Conservation (phyloP, 2,797 vertebrate genomes). For the Lacerta bilineata region DNA sequence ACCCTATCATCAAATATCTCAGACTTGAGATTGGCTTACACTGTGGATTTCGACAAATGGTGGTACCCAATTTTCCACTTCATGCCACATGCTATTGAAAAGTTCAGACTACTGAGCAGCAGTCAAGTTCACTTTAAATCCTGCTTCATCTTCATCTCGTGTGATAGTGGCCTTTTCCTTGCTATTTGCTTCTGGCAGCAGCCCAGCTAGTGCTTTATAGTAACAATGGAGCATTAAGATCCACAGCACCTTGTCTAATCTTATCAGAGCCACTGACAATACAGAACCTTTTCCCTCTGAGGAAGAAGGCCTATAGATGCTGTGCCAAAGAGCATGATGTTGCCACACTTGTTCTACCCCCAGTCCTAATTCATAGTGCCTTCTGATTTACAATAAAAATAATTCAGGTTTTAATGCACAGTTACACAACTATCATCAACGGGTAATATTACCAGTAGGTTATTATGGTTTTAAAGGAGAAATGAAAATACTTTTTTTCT, state of each 20-base stretch:
- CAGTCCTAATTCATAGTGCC: background rate
- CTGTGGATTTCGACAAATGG: background rate
- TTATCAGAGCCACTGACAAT: background rate
- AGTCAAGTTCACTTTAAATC: background rate
- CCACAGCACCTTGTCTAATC: background rate
- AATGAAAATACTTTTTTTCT: background rate
- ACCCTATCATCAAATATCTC: background rate
- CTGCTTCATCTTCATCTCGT: background rate
- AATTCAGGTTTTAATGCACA: background rate
- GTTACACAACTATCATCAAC: background rate
- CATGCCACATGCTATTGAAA: background rate
- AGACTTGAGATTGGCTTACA: background rate
- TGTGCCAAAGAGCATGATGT: background rate
- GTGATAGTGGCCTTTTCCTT: background rate
- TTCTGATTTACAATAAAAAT: background rate
- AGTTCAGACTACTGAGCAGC: background rate
- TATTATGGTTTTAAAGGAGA: background rate
- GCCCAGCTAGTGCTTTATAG: background rate
- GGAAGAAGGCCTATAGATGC: background rate
- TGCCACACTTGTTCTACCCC: background rate
- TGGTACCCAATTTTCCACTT: background rate
- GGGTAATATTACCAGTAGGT: background rate
- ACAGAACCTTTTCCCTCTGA: background rate
- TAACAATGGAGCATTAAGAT: conserved; percentile 2
- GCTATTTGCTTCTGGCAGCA: background rate